phyloP scores from a whole-genome alignment of 2,888 invertebrate genomes.

The Pseudoips prasinana region DNA sequence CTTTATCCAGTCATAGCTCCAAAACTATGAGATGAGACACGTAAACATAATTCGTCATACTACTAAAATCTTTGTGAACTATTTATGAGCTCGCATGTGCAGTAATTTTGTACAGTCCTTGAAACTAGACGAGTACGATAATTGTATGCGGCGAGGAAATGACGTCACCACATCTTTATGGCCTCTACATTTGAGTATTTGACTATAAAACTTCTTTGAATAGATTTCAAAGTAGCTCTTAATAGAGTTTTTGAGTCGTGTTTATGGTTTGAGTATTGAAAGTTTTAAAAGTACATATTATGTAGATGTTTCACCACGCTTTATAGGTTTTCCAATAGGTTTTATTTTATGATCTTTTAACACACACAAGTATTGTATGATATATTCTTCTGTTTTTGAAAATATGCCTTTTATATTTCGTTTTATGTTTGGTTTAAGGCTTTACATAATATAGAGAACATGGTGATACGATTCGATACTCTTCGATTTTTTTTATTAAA shows the following conservation, averaged over 20 bases:
- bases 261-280: slow-evolving; percentile 3
- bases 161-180: slow-evolving; percentile 34
- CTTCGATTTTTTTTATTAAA: too few relatives aligned
- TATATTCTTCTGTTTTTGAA: too few relatives aligned
- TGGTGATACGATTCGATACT: too few relatives aligned
- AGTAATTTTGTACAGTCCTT: slow-evolving; percentile 29
- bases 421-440: too few relatives aligned
- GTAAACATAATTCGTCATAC: too few relatives aligned
- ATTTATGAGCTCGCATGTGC: slow-evolving; percentile 3
- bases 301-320: slow-evolving; percentile 1
- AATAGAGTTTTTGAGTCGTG: slow-evolving; percentile 13
- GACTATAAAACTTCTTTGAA: slow-evolving; percentile 25
- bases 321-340: too few relatives aligned
- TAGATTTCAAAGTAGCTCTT: slow-evolving; percentile 21
- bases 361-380: too few relatives aligned
- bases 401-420: too few relatives aligned
- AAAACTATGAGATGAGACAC: too few relatives aligned
- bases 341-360: neutral
- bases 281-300: neutral
- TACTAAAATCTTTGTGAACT: too few relatives aligned
- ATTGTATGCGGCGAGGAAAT: slow-evolving; percentile 25
- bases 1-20: too few relatives aligned
- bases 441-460: too few relatives aligned
- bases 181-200: slow-evolving; percentile 21
- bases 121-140: slow-evolving; percentile 28